phyloP scores from a whole-genome alignment of 2,797 vertebrate species.

The Acropternis orthonyx region DNA sequence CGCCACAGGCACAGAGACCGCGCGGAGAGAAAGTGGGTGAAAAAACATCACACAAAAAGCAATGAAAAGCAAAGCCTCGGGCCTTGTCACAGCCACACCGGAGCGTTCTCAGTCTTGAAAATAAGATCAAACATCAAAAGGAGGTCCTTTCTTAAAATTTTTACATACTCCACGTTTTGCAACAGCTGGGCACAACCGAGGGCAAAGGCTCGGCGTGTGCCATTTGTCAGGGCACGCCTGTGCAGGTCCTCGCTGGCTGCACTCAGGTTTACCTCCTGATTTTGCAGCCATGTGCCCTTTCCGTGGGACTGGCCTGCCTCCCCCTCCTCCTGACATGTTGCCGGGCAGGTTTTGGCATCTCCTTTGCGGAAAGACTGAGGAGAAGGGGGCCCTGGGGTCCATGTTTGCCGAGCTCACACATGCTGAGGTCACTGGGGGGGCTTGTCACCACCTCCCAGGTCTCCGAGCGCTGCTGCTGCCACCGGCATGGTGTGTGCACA shows the following conservation, averaged over 20 bases:
- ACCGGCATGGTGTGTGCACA: rapidly evolving
- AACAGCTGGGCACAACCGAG: rapidly evolving
- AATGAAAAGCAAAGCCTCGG: neutral
- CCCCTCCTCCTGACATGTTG: neutral
- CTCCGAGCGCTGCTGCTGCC: rapidly evolving
- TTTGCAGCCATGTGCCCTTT: neutral
- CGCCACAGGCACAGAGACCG: neutral
- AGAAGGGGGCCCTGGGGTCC: rapidly evolving
- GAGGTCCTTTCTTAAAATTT: neutral
- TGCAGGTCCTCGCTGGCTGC: neutral
- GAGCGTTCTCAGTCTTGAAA: neutral
- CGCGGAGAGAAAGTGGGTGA: neutral
- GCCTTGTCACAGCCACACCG: rapidly evolving
- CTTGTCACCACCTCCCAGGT: neutral
- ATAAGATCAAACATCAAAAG: neutral
- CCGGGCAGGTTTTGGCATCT: neutral
- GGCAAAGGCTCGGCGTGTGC: rapidly evolving
- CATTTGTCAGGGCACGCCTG: neutral
- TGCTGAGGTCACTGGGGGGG: rapidly evolving
- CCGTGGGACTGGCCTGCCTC: neutral
- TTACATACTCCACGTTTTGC: neutral
- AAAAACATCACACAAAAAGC: too few species aligned
- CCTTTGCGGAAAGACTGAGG: rapidly evolving
- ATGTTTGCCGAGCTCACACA: rapidly evolving
- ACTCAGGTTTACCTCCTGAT: neutral